phyloP scores from a whole-genome alignment of 2,113 vertebrate genomes.

The Carassius carassius region DNA sequence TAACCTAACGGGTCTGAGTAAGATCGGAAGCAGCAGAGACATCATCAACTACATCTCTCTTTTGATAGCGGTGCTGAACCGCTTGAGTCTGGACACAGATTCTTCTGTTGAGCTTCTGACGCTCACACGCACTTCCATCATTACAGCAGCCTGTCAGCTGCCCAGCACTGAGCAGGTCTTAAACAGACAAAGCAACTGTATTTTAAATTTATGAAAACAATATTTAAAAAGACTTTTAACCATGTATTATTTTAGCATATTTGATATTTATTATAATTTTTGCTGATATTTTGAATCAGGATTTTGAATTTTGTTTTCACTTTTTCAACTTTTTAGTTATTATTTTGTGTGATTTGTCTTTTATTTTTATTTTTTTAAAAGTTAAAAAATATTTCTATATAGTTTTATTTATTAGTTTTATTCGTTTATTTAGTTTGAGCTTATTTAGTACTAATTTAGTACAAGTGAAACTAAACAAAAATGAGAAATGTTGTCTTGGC shows the following conservation, averaged over 20 bases:
- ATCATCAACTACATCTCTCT: constrained; percentile 74
- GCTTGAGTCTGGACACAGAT: constrained; percentile 64
- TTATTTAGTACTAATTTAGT: too few relatives aligned
- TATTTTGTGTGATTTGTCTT: not conserved
- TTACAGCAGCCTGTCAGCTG: constrained; percentile 67
- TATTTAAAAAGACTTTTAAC: not conserved
- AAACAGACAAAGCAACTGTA: not conserved
- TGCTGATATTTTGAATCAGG: not conserved
- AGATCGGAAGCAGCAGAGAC: constrained; percentile 70
- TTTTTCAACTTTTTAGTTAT: too few relatives aligned
- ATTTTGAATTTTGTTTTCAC: not conserved
- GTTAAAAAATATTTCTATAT: too few relatives aligned
- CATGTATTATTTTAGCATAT: not conserved
- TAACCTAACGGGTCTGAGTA: constrained; percentile 73
- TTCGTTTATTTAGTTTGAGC: too few relatives aligned
- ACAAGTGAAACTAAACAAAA: too few relatives aligned
- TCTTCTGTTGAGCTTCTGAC: constrained; percentile 58
- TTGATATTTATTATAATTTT: not conserved
- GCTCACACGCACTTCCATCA: constrained; percentile 68
- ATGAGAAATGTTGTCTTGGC: too few relatives aligned
- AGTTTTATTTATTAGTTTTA: too few relatives aligned
- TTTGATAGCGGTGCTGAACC: constrained; percentile 70
- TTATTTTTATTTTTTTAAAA: not conserved
- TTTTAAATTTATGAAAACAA: not conserved
- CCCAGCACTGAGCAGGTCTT: constrained; percentile 70